Conservation (phyloP, 2,113 vertebrate species). For the Channa maculata region DNA sequence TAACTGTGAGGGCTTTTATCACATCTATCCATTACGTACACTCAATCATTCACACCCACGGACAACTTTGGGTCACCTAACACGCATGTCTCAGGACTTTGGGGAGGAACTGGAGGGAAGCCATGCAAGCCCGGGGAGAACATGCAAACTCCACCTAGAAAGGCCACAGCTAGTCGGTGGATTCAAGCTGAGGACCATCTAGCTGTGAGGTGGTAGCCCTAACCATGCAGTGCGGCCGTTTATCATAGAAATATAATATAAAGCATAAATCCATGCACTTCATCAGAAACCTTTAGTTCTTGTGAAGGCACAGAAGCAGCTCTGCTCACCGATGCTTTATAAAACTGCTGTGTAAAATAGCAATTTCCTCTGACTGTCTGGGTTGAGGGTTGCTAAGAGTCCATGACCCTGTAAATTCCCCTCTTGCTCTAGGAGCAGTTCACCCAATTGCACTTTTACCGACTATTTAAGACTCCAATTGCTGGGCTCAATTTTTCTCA, state of each 20-base stretch:
- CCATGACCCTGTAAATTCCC: conserved; percentile 61
- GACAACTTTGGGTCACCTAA: too few species aligned
- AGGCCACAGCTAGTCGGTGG: too few species aligned
- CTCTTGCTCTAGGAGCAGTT: conserved; percentile 33
- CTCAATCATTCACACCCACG: too few species aligned
- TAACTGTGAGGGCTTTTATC: too few species aligned
- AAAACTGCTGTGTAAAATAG: conserved; percentile 53
- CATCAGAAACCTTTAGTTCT: conserved; percentile 39
- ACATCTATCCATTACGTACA: too few species aligned
- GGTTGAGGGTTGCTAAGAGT: conserved; percentile 53
- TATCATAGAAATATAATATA: conserved; percentile 26
- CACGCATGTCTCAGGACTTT: too few species aligned
- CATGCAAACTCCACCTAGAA: too few species aligned
- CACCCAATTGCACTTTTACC: conserved; percentile 67
- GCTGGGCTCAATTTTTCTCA: conserved; percentile 59
- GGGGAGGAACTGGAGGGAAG: too few species aligned
- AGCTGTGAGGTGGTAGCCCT: too few species aligned
- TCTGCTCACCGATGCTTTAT: conserved; percentile 52
- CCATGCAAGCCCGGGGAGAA: too few species aligned
- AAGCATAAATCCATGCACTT: conserved; percentile 17
- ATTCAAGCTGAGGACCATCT: too few species aligned
- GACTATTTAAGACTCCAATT: conserved; percentile 43
- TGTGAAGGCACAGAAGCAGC: conserved; percentile 36
- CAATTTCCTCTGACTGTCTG: conserved; percentile 61
- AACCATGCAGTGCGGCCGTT: neutral